Percentiles rank a stretch among this genome's conserved stretches.
Conservation (phyloP, 2,888 invertebrate species). For the Drosophila multiciliata region DNA sequence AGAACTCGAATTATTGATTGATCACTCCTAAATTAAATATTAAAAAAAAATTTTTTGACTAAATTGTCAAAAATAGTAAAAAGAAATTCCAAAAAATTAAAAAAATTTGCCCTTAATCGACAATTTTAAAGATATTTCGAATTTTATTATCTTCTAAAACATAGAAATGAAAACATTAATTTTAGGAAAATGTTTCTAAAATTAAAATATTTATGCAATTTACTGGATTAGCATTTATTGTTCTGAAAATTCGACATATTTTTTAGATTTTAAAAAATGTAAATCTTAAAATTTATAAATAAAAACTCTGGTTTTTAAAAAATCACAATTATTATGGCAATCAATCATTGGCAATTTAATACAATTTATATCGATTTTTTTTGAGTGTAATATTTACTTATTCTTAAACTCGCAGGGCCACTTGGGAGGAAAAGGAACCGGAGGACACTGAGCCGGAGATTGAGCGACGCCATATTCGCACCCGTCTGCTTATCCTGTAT, state of each 20-base stretch:
- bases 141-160: neutral
- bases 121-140: neutral
- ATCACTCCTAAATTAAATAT: too few species aligned
- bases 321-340: too few species aligned
- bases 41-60: too few species aligned
- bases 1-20: neutral
- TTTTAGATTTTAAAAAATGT: neutral
- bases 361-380: neutral
- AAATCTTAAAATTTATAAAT: too few species aligned
- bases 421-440: slow-evolving; percentile 83
- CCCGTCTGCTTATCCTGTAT: slow-evolving; percentile 77
- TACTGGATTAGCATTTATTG: too few species aligned
- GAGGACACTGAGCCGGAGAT: slow-evolving; percentile 52
- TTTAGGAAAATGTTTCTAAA: neutral
- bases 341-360: neutral
- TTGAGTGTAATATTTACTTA: neutral
- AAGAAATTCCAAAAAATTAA: too few species aligned
- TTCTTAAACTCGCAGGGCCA: slow-evolving; percentile 72
- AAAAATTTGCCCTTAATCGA: neutral
- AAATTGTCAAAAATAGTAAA: too few species aligned
- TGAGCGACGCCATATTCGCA: slow-evolving; percentile 63
- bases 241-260: too few species aligned
- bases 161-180: neutral
- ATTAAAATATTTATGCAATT: too few species aligned
- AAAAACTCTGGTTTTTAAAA: neutral